Evolutionary conservation across 2,113 vertebrate species (phyloP).

Genomic region (Crypturellus undulatus): DNA sequence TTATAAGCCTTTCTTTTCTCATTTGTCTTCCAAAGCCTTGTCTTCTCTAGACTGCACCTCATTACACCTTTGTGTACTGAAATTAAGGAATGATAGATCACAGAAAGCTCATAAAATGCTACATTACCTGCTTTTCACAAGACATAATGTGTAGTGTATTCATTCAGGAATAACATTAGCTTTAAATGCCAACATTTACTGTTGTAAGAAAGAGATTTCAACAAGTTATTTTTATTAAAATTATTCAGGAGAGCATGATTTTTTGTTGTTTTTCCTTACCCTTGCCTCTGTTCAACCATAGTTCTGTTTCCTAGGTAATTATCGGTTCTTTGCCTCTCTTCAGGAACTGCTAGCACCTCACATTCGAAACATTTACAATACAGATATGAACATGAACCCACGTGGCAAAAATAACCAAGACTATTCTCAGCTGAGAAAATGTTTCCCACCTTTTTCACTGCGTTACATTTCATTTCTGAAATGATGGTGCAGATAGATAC

Average conservation of each 20-base stretch:
- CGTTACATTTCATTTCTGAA: neutral
- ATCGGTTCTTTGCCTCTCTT: neutral
- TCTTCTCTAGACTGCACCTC: neutral
- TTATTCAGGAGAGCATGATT: neutral
- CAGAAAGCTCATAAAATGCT: constrained; percentile 2
- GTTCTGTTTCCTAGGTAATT: neutral
- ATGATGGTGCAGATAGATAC: neutral
- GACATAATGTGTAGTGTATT: neutral
- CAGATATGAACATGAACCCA: neutral
- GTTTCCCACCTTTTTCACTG: neutral
- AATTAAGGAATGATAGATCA: neutral
- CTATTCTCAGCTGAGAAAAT: neutral
- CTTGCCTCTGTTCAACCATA: neutral
- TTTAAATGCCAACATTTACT: neutral
- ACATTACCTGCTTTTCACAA: neutral
- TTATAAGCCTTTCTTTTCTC: neutral
- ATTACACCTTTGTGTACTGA: neutral
- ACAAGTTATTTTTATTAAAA: neutral
- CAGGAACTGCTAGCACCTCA: neutral
- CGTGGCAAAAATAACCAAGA: neutral
- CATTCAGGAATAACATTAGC: neutral
- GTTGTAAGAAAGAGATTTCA: neutral
- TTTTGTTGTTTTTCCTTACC: neutral
- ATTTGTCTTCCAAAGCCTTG: neutral
- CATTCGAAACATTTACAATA: neutral